Percentiles rank a stretch among this genome's conserved stretches.
phyloP scores from a whole-genome alignment of 1,140 invertebrate species.

The Mesaphorura yosii region DNA sequence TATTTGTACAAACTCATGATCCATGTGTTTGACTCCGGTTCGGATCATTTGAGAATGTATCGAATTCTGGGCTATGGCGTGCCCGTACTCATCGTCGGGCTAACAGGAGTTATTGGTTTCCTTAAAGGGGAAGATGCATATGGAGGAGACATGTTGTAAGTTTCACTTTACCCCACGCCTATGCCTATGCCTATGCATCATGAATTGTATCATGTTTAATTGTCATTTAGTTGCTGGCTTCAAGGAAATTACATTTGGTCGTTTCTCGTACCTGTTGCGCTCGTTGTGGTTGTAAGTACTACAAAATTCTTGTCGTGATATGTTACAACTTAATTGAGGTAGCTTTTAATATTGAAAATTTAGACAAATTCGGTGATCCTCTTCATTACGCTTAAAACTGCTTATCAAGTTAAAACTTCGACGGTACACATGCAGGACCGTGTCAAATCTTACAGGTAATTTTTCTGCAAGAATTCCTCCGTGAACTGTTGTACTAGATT shows the following conservation, averaged over 20 bases:
- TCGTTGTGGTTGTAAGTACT: slow-evolving; percentile 20
- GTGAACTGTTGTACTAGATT: too few species aligned
- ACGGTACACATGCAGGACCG: slow-evolving; percentile 5
- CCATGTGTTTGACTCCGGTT: slow-evolving; percentile 24
- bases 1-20: slow-evolving; percentile 43
- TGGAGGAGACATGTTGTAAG: slow-evolving; percentile 27
- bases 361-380: slow-evolving; percentile 26
- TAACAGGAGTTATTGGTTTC: slow-evolving; percentile 31
- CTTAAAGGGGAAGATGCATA: slow-evolving; percentile 4
- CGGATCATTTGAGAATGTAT: slow-evolving; percentile 2
- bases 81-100: slow-evolving; percentile 35
- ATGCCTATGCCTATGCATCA: not conserved
- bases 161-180: not conserved
- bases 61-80: slow-evolving; percentile 41
- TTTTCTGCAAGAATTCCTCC: too few species aligned
- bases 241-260: slow-evolving; percentile 20
- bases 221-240: slow-evolving; percentile 20
- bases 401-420: slow-evolving; percentile 19
- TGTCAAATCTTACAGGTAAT: slow-evolving; percentile 19
- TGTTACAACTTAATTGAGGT: not conserved
- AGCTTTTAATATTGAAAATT: not conserved
- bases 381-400: slow-evolving; percentile 27
- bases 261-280: slow-evolving; percentile 19
- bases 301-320: not conserved
- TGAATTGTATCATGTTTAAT: not conserved